Base-by-base conservation (phyloP, 2,113 vertebrate genomes). In the Tichodroma muraria region DNA sequence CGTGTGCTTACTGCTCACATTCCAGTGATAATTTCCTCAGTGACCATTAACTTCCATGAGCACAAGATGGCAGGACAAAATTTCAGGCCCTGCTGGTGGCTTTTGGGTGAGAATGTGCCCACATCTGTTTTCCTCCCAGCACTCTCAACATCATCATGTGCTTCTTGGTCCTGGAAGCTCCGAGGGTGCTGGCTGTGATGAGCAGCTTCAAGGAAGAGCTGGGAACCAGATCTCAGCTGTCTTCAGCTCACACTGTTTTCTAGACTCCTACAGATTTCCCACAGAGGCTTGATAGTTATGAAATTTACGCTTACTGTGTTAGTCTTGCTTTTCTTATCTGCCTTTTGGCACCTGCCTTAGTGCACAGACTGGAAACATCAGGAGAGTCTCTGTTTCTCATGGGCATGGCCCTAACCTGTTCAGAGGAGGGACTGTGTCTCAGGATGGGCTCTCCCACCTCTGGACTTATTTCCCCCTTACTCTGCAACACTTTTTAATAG, bases 1-100 rank as follows among this genome's bases (percentile, higher is more conserved):
- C 0, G 0, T 1, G 27, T 42, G 45, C 24, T 63, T 30, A 10
- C 80, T 53, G n/a, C 42, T 69, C 4, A 0, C 7, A 0, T 37
- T 54, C 28, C 37, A 8, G 17, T 0, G 1, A 53, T 25, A 20
- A 8, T 72, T 72, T 85, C 76, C 69, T 78, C 45, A 24, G 53
- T 31, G 37, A 21, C 31, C 38, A 27, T 47, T 33, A 27, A 13
- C 33, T 61, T 56, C 45, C 35, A 25, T 1, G 24, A 59, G 8
- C 13, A 25, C 13, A n/a, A 54, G 23, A 5, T n/a, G 6, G 6
- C 23, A 47, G 61, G 14, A 35, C 66, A 30, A 83, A 88, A 69
- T 18, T 28, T 14, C n/a, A 68, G 69, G 47, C 23, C 13, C 0
- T 0, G 6, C 12, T 47, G 52, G 42, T 14, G 44, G 35, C 8